phyloP scores from a whole-genome alignment of 2,113 vertebrate genomes.

The Eidolon helvum region DNA sequence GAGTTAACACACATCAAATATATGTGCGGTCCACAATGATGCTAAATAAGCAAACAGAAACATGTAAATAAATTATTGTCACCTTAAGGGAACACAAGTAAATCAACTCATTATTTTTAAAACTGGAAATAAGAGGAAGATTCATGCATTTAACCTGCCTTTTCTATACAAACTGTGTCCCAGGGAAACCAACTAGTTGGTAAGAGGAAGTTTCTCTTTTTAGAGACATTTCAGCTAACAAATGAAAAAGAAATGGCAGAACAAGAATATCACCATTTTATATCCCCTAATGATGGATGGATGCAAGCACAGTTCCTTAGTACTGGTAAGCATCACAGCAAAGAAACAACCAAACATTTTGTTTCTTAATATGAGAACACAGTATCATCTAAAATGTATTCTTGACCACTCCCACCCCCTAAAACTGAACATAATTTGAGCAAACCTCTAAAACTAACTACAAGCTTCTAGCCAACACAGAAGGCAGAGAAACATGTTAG shows the following conservation, averaged over 20 bases:
- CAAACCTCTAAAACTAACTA: not conserved
- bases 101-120: slow-evolving; percentile 31
- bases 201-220: not conserved
- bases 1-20: not conserved
- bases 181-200: not conserved
- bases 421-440: not conserved
- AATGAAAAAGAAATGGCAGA: not conserved
- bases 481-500: not conserved
- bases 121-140: not conserved
- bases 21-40: not conserved
- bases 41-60: not conserved
- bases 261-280: not conserved
- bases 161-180: slow-evolving; percentile 6
- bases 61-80: not conserved
- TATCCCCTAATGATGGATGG: not conserved
- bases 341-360: not conserved
- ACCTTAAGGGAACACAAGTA: not conserved
- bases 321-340: not conserved
- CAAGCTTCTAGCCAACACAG: not conserved
- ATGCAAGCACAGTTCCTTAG: not conserved
- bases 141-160: not conserved
- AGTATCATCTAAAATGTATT: not conserved
- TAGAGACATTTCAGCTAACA: not conserved
- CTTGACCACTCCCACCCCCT: not conserved
- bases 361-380: not conserved